Evolutionary conservation across 2,113 vertebrate genomes (phyloP).

Genomic region (Neoarius graeffei): DNA sequence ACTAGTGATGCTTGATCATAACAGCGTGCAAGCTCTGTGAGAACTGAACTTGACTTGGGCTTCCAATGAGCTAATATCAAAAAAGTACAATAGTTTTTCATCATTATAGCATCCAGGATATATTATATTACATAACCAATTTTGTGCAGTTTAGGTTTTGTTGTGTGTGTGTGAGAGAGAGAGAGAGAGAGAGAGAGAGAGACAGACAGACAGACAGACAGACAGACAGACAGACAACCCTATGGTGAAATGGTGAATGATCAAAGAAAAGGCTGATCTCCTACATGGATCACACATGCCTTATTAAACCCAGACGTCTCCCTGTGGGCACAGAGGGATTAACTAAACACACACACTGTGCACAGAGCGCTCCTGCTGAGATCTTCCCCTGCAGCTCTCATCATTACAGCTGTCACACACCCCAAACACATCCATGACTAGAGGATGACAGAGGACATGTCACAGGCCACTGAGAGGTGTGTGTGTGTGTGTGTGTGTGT

Average conservation of each 20-base stretch:
- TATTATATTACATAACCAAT: background rate
- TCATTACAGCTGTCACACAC: background rate
- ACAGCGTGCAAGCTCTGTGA: too few species aligned
- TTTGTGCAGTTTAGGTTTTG: background rate
- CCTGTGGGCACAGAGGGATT: slow-evolving; percentile 8
- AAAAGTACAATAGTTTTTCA: too few species aligned
- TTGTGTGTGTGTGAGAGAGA: background rate
- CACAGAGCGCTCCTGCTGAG: background rate
- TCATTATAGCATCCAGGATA: background rate
- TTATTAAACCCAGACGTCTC: slow-evolving; percentile 31
- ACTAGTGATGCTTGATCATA: too few species aligned
- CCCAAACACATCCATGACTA: background rate
- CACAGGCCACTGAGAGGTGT: too few species aligned
- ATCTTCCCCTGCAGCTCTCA: background rate
- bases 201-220: too few species aligned
- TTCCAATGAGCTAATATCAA: too few species aligned
- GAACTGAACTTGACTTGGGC: too few species aligned
- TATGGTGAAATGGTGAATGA: slow-evolving; percentile 7
- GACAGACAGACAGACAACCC: background rate
- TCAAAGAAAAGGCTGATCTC: slow-evolving; percentile 38
- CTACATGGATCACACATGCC: slow-evolving; percentile 18
- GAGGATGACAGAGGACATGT: background rate
- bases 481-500: too few species aligned
- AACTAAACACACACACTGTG: slow-evolving; percentile 24
- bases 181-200: too few species aligned